Conservation (phyloP, 2,888 invertebrate genomes). For the Pyrocoelia pectoralis region DNA sequence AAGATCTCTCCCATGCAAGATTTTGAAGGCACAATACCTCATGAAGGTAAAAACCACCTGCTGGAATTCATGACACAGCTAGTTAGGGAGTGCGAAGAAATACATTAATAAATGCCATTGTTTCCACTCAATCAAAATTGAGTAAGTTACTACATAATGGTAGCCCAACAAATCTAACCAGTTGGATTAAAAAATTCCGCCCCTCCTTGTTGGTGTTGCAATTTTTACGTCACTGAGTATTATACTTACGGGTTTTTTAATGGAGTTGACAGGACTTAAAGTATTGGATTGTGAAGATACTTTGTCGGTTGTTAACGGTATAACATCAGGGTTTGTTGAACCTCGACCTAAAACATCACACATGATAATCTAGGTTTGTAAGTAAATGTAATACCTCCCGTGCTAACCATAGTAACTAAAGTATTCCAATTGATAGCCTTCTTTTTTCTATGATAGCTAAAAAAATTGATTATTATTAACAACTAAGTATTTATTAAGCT, state of each 20-base stretch:
- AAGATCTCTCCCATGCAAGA: no score
- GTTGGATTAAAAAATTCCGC: no score
- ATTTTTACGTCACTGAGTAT: no score
- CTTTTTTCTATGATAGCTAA: conserved; percentile 7
- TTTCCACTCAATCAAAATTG: no score
- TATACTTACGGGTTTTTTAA: conserved; percentile 15
- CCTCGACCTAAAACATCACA: background rate
- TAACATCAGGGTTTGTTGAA: conserved; percentile 20
- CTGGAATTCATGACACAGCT: no score
- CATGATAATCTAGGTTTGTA: background rate
- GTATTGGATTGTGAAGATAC: background rate
- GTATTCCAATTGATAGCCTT: conserved; percentile 8
- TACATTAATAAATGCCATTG: no score
- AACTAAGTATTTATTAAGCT: background rate
- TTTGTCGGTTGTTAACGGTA: conserved; percentile 19
- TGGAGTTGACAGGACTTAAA: conserved; percentile 4
- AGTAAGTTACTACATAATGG: no score
- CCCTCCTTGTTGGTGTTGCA: no score
- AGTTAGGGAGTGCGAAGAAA: no score
- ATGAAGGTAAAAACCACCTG: no score
- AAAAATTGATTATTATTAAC: background rate
- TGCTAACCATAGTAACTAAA: background rate
- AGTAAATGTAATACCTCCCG: background rate
- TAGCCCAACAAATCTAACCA: no score
- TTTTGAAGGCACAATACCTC: no score